These are phyloP conservation scores for Neoseiulus cucumeris DNA, from an alignment of 1,140 invertebrate species.

Conservation along the genomic window DNA sequence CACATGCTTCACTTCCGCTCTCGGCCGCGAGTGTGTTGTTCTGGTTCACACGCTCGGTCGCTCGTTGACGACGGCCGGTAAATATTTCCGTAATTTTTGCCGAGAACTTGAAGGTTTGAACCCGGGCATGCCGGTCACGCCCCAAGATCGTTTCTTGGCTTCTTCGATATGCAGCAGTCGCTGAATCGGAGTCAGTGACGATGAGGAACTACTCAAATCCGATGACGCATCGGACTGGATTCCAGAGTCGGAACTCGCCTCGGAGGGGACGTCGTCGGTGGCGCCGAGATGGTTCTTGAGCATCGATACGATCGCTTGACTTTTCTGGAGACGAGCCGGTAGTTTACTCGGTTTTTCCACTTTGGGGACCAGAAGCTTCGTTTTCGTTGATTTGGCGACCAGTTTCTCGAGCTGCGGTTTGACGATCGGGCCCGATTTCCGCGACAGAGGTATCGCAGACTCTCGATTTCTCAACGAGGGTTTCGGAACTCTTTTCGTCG, in stretches of 20 bases:
- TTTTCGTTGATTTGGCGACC: not conserved
- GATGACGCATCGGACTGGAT: not conserved
- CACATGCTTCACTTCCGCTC: too few relatives aligned
- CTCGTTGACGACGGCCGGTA: too few relatives aligned
- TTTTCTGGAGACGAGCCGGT: not conserved
- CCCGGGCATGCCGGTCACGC: not conserved
- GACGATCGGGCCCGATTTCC: not conserved
- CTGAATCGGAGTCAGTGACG: not conserved
- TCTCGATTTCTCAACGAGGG: not conserved
- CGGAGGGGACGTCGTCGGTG: not conserved
- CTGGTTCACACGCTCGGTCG: too few relatives aligned
- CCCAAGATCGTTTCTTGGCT: constrained; percentile 5
- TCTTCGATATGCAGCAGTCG: not conserved
- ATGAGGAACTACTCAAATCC: not conserved
- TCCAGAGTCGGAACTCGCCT: not conserved
- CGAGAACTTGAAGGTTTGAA: not conserved
- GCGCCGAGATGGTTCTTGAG: not conserved
- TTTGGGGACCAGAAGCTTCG: not conserved
- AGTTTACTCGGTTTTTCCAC: not conserved
- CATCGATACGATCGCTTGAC: not conserved
- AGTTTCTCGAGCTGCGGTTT: not conserved
- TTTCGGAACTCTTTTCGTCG: not conserved
- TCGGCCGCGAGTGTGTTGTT: too few relatives aligned
- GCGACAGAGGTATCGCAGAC: not conserved
- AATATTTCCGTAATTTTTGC: not conserved